A percentile compares a stretch with the other conserved stretches of the same genome.
Conservation (phyloP, 2,797 vertebrate genomes). For the Balearica regulorum region DNA sequence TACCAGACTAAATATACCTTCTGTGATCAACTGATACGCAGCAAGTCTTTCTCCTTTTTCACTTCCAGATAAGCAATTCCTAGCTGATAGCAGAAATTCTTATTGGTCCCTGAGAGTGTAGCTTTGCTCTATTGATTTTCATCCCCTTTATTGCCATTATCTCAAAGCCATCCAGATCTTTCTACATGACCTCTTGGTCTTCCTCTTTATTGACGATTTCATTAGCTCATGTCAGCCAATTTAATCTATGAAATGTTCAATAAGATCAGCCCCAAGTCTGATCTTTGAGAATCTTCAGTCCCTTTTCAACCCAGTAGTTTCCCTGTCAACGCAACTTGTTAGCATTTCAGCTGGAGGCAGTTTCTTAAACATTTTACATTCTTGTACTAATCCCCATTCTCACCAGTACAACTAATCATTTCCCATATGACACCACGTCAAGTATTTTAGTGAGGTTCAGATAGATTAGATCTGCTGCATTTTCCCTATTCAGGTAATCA, state of each 20-base stretch:
- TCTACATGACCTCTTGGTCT: slow-evolving; percentile 3
- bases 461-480: neutral
- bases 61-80: slow-evolving; percentile 8
- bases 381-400: slow-evolving; percentile 19
- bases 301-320: neutral
- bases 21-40: neutral
- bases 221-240: neutral
- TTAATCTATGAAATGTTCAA: neutral
- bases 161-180: slow-evolving; percentile 12
- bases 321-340: neutral
- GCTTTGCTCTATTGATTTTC: slow-evolving; percentile 35
- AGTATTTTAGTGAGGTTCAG: slow-evolving; percentile 3
- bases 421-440: neutral
- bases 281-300: neutral
- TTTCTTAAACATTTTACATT: slow-evolving; percentile 16
- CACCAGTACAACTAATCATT: neutral
- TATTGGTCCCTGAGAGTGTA: neutral
- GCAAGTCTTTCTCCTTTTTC: neutral
- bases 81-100: slow-evolving; percentile 5
- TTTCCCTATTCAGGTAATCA: neutral
- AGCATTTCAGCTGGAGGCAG: neutral
- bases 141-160: slow-evolving; percentile 8
- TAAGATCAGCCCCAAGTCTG: neutral
- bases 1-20: neutral
- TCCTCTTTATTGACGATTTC: neutral